These are phyloP conservation scores for Dissostichus mawsoni DNA, from an alignment of 2,113 vertebrate species.

Conservation along the genomic window DNA sequence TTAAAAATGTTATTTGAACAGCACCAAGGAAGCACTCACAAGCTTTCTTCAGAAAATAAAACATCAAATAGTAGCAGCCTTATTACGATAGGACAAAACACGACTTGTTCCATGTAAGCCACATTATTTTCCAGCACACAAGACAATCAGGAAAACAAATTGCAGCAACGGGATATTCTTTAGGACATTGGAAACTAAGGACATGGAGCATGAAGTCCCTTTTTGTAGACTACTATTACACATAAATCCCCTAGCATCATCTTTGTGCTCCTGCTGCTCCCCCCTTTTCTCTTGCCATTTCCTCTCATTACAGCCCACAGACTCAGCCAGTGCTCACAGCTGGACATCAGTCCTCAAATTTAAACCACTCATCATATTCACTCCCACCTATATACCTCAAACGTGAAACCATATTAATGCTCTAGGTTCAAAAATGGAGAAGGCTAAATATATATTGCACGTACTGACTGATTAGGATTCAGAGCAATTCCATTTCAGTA, in stretches of 20 bases:
- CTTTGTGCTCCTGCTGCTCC: constrained; percentile 13
- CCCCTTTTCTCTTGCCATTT: constrained; percentile 49
- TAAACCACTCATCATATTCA: constrained; percentile 44
- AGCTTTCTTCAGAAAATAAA: background rate
- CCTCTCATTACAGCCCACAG: constrained; percentile 55
- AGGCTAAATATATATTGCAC: background rate
- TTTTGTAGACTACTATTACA: constrained; percentile 54
- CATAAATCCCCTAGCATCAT: constrained; percentile 52
- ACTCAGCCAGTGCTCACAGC: constrained; percentile 56
- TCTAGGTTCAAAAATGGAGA: constrained; percentile 16
- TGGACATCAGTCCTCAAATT: constrained; percentile 56
- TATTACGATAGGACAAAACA: constrained; percentile 8
- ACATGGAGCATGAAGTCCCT: constrained; percentile 46
- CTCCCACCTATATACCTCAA: constrained; percentile 27
- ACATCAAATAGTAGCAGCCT: background rate
- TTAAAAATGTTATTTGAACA: constrained; percentile 5
- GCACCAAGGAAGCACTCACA: background rate
- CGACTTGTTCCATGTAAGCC: constrained; percentile 8
- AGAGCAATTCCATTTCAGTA: background rate
- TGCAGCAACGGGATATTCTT: constrained; percentile 16
- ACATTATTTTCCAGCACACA: constrained; percentile 10
- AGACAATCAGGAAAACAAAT: constrained; percentile 17
- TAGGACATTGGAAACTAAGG: constrained; percentile 51
- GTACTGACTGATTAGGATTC: constrained; percentile 1
- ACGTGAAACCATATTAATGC: background rate